phyloP scores from a whole-genome alignment of 2,888 invertebrate genomes.

The Pheosia tremula region DNA sequence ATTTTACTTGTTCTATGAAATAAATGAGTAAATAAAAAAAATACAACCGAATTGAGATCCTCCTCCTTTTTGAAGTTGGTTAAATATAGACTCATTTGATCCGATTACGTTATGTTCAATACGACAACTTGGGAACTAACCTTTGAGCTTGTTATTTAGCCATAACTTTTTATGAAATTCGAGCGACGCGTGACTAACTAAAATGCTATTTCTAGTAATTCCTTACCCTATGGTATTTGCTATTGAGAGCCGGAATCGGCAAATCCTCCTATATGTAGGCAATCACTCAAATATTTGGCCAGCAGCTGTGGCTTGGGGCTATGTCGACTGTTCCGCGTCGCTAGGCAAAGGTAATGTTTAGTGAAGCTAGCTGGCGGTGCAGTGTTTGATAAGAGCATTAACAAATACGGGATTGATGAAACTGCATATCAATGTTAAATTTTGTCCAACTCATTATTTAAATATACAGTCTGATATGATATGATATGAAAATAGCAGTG shows the following conservation, averaged over 20 bases:
- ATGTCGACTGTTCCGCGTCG: conserved; percentile 48
- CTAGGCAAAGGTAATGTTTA: conserved; percentile 62
- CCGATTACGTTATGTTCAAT: too few species aligned
- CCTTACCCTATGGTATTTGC: conserved; percentile 4
- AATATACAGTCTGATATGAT: too few species aligned
- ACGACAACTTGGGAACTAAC: too few species aligned
- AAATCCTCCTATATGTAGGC: conserved; percentile 47
- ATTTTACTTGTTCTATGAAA: too few species aligned
- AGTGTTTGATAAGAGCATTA: conserved; percentile 18
- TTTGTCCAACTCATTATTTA: neutral
- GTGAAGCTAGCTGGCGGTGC: conserved; percentile 25
- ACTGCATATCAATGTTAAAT: neutral
- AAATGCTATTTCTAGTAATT: neutral
- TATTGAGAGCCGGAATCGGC: conserved; percentile 22
- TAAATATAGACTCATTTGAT: too few species aligned
- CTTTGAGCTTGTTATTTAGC: too few species aligned
- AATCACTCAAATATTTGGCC: conserved; percentile 68
- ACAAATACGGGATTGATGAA: conserved; percentile 14
- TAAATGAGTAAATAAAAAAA: too few species aligned
- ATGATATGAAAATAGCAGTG: too few species aligned
- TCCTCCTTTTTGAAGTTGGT: too few species aligned
- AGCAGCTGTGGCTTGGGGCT: conserved; percentile 43
- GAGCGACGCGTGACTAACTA: neutral
- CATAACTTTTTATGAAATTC: too few species aligned
- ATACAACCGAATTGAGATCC: too few species aligned